phyloP scores from a whole-genome alignment of 2,797 vertebrate species.

The Anguilla pacifica region DNA sequence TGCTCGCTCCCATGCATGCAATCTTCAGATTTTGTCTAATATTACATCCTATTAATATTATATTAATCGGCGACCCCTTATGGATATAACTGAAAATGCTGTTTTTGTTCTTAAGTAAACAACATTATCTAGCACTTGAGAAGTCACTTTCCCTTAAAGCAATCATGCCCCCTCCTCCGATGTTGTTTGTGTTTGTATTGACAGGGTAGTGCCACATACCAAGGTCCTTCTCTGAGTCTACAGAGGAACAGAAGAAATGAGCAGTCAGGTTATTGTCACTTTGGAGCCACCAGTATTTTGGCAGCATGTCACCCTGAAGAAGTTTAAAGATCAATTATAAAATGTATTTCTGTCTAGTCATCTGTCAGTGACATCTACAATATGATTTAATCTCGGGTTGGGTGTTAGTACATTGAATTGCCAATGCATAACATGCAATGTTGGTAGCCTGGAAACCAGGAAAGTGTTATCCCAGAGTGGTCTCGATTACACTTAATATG shows the following conservation, averaged over 20 bases:
- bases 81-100: not conserved
- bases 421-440: not conserved
- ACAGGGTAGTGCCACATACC: slow-evolving; percentile 24
- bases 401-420: not conserved
- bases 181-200: slow-evolving; percentile 33
- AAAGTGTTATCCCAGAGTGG: not conserved
- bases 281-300: slow-evolving; percentile 13
- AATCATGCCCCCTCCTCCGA: not conserved
- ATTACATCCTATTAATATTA: no score
- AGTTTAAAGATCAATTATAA: not conserved
- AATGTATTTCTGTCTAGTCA: not conserved
- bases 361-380: not conserved
- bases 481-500: not conserved
- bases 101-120: not conserved
- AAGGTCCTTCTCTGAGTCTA: not conserved
- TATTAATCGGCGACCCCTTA: no score
- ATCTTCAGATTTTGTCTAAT: not conserved
- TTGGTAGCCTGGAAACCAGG: not conserved
- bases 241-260: not conserved
- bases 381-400: not conserved
- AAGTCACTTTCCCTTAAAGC: slow-evolving; percentile 17
- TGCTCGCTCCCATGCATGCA: not conserved
- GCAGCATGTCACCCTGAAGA: not conserved
- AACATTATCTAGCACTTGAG: not conserved
- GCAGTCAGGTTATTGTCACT: slow-evolving; percentile 16